Conservation (phyloP, 2,888 invertebrate genomes). For the Augiades crinisus region DNA sequence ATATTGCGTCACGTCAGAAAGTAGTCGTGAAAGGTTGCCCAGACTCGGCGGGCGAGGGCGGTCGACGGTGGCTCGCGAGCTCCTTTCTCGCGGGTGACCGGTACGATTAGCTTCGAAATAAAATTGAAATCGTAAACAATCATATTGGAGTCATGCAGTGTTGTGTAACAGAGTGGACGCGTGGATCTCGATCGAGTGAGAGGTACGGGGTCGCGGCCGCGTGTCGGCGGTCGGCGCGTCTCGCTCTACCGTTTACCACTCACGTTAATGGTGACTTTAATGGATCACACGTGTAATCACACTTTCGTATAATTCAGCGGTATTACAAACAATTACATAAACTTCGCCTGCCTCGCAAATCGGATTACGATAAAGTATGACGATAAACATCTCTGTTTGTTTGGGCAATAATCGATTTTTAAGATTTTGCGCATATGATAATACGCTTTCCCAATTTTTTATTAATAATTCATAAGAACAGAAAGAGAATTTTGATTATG, state of each 20-base stretch:
- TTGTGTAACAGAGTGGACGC: slow-evolving; percentile 47
- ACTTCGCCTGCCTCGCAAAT: no score
- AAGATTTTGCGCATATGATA: no score
- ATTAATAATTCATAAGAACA: no score
- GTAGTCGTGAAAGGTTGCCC: slow-evolving; percentile 72
- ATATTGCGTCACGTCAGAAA: slow-evolving; percentile 65
- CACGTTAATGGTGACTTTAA: slow-evolving; percentile 55
- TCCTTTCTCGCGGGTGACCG: slow-evolving; percentile 57
- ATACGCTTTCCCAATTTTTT: no score
- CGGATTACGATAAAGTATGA: no score
- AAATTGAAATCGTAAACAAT: slow-evolving; percentile 56
- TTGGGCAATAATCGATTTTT: no score
- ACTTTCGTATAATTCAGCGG: slow-evolving; percentile 56
- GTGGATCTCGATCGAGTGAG: slow-evolving; percentile 20
- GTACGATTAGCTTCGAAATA: slow-evolving; percentile 51
- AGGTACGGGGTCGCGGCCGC: slow-evolving; percentile 24
- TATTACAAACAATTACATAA: slow-evolving; percentile 47
- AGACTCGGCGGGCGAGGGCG: slow-evolving; percentile 43
- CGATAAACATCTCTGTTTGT: not conserved
- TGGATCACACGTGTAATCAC: slow-evolving; percentile 60
- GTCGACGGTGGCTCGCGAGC: slow-evolving; percentile 37
- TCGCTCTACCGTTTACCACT: slow-evolving; percentile 30
- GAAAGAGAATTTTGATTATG: no score
- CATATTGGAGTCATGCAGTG: slow-evolving; percentile 39
- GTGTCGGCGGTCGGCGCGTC: slow-evolving; percentile 24